Conservation (phyloP, 1,140 invertebrate species). For the Hyposmocoma kahamanoa region DNA sequence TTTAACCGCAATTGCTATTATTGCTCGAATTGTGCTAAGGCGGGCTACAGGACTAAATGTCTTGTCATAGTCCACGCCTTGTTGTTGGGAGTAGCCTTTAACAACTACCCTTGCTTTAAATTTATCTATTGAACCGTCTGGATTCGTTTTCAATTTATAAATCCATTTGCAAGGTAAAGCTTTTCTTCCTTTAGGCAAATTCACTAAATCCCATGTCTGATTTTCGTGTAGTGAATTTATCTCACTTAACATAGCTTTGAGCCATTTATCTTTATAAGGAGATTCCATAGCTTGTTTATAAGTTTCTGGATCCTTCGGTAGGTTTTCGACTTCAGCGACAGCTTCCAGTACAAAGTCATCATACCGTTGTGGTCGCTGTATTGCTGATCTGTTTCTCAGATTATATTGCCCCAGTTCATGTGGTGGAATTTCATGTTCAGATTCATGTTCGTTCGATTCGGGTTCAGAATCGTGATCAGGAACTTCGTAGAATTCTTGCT, state of each 20-base stretch:
- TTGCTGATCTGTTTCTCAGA: conserved; percentile 4
- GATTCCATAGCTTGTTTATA: conserved; percentile 7
- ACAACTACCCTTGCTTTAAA: conserved; percentile 60
- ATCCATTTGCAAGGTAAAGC: conserved; percentile 48
- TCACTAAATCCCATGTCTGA: conserved; percentile 23
- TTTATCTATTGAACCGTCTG: conserved; percentile 21
- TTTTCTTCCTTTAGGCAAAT: conserved; percentile 27
- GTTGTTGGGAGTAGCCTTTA: conserved; percentile 32
- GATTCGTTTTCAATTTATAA: conserved; percentile 39
- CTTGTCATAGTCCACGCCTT: conserved; percentile 41
- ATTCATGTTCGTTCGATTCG: not conserved
- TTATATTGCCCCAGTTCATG: not conserved
- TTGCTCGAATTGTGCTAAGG: conserved; percentile 6
- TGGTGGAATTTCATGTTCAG: not conserved
- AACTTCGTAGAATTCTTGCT: not conserved
- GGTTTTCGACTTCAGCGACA: conserved; percentile 4
- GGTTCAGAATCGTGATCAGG: not conserved
- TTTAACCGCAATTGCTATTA: conserved; percentile 6
- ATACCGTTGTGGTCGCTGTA: not conserved
- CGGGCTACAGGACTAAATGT: conserved; percentile 37
- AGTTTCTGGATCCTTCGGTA: conserved; percentile 1
- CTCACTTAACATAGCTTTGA: conserved; percentile 21
- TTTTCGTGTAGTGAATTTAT: conserved; percentile 12
- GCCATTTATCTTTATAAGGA: conserved; percentile 15
- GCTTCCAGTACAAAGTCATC: conserved; percentile 6